Conservation (phyloP, 2,888 invertebrate species). For the Elysia crispata region DNA sequence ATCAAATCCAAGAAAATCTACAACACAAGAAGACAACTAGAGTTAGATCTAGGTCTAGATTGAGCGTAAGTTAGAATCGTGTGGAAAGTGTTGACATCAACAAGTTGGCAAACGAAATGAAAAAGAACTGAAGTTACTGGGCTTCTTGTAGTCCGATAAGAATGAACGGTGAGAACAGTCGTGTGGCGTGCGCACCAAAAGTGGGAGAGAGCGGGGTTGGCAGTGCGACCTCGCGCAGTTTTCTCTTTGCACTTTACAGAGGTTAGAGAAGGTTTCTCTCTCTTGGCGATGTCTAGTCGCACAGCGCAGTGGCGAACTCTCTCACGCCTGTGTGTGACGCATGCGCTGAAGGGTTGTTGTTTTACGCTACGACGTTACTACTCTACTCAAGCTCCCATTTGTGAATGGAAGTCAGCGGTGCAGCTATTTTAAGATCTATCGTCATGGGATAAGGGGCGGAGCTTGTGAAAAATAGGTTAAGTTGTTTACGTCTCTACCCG, state of each 20-base stretch:
- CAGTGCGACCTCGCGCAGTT: too few relatives aligned
- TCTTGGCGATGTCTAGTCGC: neutral
- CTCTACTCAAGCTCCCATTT: slow-evolving; percentile 26
- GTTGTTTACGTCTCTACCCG: slow-evolving; percentile 33
- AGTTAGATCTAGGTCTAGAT: too few relatives aligned
- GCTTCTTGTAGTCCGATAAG: too few relatives aligned
- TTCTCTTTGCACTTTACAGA: too few relatives aligned
- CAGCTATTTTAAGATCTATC: slow-evolving; percentile 20
- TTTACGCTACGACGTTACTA: neutral
- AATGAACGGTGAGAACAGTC: too few relatives aligned
- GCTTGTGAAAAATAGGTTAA: slow-evolving; percentile 38
- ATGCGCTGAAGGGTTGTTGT: neutral
- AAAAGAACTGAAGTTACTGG: too few relatives aligned
- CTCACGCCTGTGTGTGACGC: slow-evolving; percentile 29
- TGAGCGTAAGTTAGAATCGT: too few relatives aligned
- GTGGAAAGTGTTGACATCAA: neutral
- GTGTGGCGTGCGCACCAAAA: too few relatives aligned
- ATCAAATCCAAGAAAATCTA: neutral
- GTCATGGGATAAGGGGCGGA: slow-evolving; percentile 39
- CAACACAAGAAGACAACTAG: too few relatives aligned
- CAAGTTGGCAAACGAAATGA: neutral
- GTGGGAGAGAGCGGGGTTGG: too few relatives aligned
- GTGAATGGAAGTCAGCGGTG: slow-evolving; percentile 34
- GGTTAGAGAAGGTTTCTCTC: too few relatives aligned
- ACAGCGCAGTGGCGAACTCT: slow-evolving; percentile 31